Base-by-base conservation (phyloP, 2,888 invertebrate genomes). In the Drosophila lacicola region DNA sequence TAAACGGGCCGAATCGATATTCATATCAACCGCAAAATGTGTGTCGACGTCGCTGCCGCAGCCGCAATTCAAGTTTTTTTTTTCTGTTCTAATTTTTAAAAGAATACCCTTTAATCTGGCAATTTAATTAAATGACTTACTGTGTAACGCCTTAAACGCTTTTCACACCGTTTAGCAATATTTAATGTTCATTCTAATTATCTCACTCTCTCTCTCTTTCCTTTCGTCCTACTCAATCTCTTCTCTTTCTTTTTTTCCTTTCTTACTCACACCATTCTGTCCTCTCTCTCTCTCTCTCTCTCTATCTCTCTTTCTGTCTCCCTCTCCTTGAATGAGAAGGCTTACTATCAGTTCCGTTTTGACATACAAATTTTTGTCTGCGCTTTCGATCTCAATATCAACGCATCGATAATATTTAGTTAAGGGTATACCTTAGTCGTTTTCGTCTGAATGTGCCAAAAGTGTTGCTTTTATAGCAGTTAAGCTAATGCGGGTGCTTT, bases 1-100 rank as follows among this genome's bases (percentile, higher is more conserved):
- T 88, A 86, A 83, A 69, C 83, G 74, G 74, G 74, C 74, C 71
- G 66, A 82, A 88, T 82, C 82, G 82, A 82, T 82, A 86, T 88
- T 82, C 87, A 82, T 82, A 82, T 88, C 88, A 82, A 82, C 82
- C 82, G 84, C 82, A 82, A 88, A 88, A 82, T 88, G 82, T 88
- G 76, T 76, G 84, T 77, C 85, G 82, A 50, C 67, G 50, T 63
- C 67, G 63, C 51, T 66, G 66, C 54, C 50, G 63, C 51, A 56
- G 68, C 62, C 47, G 49, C 60, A 55, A 64, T 77, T 63, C 44
- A 54, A 55, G 34, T 47, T 42, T 65, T 63, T 47, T 50, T 13
- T 29, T 53, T 66, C 29, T 44, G 51, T 55, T 53, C 53, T 33
- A 19, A 29, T 21, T 41, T 42, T 36, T 34, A 36, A 25, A 29